Evolutionary conservation across 2,888 invertebrate genomes (phyloP).

Genomic region (Scelioninae gen. 1): DNA sequence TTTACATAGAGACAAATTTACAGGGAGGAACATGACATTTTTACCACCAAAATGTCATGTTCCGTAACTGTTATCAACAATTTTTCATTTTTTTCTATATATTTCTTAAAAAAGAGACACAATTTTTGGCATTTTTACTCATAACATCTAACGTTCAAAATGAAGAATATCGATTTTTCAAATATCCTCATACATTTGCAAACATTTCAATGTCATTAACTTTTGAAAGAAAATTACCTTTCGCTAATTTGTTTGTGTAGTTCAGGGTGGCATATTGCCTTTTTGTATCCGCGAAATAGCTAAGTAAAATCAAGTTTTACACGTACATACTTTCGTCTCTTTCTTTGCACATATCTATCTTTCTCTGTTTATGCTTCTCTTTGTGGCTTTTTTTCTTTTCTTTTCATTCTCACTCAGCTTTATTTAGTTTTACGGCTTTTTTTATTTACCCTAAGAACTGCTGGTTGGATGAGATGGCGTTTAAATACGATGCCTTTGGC

Average conservation of each 20-base stretch:
- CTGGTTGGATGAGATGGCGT: slow-evolving; percentile 19
- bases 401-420: slow-evolving; percentile 52
- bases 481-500: slow-evolving; percentile 4
- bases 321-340: slow-evolving; percentile 19
- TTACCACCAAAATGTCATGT: too few relatives aligned
- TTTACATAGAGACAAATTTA: too few relatives aligned
- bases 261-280: slow-evolving; percentile 22
- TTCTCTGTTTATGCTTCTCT: slow-evolving; percentile 26
- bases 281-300: slow-evolving; percentile 41
- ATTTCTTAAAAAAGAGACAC: too few relatives aligned
- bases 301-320: slow-evolving; percentile 43
- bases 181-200: too few relatives aligned
- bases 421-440: slow-evolving; percentile 33
- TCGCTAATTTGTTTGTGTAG: neutral
- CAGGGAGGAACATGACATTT: too few relatives aligned
- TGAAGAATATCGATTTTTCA: too few relatives aligned
- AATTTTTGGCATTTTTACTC: too few relatives aligned
- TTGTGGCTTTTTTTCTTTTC: slow-evolving; percentile 27
- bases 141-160: too few relatives aligned
- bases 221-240: too few relatives aligned
- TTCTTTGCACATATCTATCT: neutral
- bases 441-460: slow-evolving; percentile 19
- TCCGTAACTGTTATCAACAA: too few relatives aligned
- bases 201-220: too few relatives aligned
- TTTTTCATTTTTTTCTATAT: too few relatives aligned